These are phyloP conservation scores for Thaumatotibia leucotreta DNA, from an alignment of 1,140 invertebrate species.

Conservation along the genomic window DNA sequence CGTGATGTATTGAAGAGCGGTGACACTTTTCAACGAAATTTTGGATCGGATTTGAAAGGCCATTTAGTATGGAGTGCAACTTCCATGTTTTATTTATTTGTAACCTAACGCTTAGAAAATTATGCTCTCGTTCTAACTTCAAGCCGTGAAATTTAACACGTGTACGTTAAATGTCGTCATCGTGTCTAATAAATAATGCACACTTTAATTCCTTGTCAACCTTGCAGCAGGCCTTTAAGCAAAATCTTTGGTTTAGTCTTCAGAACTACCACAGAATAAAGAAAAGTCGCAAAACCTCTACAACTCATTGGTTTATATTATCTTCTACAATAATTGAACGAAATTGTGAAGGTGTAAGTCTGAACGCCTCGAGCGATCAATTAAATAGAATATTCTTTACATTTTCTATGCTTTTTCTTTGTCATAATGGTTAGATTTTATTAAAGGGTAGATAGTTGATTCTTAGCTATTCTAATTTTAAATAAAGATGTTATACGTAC, in stretches of 20 bases:
- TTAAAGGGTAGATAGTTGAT: no score
- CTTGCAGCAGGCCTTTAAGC: neutral
- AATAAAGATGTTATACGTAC: no score
- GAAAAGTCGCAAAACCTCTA: neutral
- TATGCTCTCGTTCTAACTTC: no score
- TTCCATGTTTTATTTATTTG: no score
- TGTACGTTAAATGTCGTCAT: neutral
- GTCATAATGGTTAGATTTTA: no score
- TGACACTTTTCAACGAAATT: no score
- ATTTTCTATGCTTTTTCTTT: no score
- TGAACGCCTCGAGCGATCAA: neutral
- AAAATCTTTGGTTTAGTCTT: neutral
- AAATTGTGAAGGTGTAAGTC: neutral
- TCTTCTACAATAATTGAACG: neutral
- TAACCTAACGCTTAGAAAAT: no score
- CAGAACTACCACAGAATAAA: neutral
- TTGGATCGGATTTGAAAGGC: no score
- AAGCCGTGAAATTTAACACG: constrained; percentile 14
- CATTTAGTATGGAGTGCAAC: no score
- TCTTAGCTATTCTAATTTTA: no score
- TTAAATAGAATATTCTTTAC: neutral
- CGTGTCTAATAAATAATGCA: neutral
- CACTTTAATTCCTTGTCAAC: neutral
- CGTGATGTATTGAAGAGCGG: no score
- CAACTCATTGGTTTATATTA: neutral